Percentiles rank a stretch among this genome's conserved stretches.
These are phyloP conservation scores for Microctonus brassicae DNA, from an alignment of 2,888 invertebrate species.

Conservation along the genomic window DNA sequence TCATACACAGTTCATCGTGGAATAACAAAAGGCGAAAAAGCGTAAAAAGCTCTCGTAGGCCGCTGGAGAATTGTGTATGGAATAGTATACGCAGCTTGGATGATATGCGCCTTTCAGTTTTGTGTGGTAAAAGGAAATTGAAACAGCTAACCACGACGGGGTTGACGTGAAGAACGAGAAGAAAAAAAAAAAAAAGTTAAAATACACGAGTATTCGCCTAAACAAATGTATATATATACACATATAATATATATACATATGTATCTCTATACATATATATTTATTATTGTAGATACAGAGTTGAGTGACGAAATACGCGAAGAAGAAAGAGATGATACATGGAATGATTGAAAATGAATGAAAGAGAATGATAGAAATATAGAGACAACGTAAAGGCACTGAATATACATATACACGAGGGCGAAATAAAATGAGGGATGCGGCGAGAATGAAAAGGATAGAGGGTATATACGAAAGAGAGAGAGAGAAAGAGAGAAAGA, in stretches of 20 bases:
- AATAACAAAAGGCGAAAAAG: slow-evolving; percentile 33
- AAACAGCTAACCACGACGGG: slow-evolving; percentile 66
- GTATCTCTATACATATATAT: no score
- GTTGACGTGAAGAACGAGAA: slow-evolving; percentile 48
- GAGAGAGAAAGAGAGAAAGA: slow-evolving; percentile 51
- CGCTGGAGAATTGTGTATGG: slow-evolving; percentile 37
- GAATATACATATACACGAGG: slow-evolving; percentile 26
- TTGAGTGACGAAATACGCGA: slow-evolving; percentile 40
- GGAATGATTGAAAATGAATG: slow-evolving; percentile 27
- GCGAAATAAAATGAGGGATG: slow-evolving; percentile 23
- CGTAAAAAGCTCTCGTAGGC: slow-evolving; percentile 40
- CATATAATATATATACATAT: background rate
- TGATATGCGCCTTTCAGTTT: slow-evolving; percentile 58
- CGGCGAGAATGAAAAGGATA: slow-evolving; percentile 24
- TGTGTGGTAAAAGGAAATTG: slow-evolving; percentile 64
- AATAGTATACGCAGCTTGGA: slow-evolving; percentile 27
- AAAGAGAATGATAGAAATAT: slow-evolving; percentile 15
- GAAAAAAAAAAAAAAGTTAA: background rate
- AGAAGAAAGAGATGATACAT: slow-evolving; percentile 35
- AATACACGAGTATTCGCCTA: background rate
- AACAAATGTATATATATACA: background rate
- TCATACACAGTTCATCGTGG: slow-evolving; percentile 24
- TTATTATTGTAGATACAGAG: background rate
- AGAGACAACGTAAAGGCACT: slow-evolving; percentile 7
- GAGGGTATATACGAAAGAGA: slow-evolving; percentile 36